Base-by-base conservation (phyloP, 2,797 vertebrate genomes). In the Cynopterus sphinx region DNA sequence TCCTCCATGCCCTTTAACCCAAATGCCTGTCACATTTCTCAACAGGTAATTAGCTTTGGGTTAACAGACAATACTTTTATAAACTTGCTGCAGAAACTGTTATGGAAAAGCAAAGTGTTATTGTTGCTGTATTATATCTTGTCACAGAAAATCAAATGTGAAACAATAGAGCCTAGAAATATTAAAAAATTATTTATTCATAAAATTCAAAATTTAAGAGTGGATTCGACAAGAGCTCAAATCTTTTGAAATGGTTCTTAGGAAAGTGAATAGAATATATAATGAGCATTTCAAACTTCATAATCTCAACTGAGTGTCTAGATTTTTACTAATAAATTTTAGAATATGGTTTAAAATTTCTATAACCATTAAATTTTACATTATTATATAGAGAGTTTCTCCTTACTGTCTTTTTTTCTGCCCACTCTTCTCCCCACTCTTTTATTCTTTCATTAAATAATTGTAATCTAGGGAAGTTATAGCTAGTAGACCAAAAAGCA, bases 91-190 rank as follows among this genome's bases (percentile, higher is more conserved):
- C 74, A 68, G 77, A 90, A 90, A 94, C 39, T 88, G 26, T 88
- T 90, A 68, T 26, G 61, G 43, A 86, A 93, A 95, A 93, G 75
- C 85, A 77, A 94, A 93, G 70, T 74, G 63, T 92, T 97, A 33
- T 59, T 93, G 39, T 94, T 90, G 59, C 61, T 84, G 17, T 65
- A 67, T 91, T 81, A 93, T 90, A 82, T 91, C 75, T 95, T 97
- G 95, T 95, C 82, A 90, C 43, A 85, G 77, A 90, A 97, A 94
- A 88, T 96, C 83, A 95, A 83, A 92, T 87, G 71, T 96, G 81
- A 95, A 88, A 96, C 75, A 96, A 92, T 75, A 94, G 88, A 96
- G 68, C 31, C 55, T 90, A 85, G 95, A 77, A 96, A 97, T 79
- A 83, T 22, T 49, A 49, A 46, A 93, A 89, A 78, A 94, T 77